A percentile compares a stretch with the other conserved stretches of the same genome.
Evolutionary conservation across 2,797 vertebrate species (phyloP).

Genomic region (Melanotaenia boesemani): DNA sequence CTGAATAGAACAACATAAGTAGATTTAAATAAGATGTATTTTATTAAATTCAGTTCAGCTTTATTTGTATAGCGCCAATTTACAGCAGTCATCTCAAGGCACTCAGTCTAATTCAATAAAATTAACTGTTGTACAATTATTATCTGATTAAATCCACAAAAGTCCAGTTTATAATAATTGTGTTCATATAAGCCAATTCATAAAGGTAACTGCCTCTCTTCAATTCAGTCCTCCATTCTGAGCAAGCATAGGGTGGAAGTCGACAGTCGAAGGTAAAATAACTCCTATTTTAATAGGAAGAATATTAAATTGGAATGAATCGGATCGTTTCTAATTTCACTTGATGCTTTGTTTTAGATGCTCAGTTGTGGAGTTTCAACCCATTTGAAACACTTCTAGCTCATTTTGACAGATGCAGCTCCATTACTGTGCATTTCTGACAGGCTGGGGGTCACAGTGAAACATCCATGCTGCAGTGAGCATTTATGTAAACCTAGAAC

Average conservation of each 20-base stretch:
- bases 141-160: too few species aligned
- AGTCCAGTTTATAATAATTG: too few species aligned
- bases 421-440: constrained; percentile 48
- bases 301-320: background rate
- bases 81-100: background rate
- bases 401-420: constrained; percentile 55
- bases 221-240: too few species aligned
- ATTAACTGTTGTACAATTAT: too few species aligned
- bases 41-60: background rate
- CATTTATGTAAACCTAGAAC: constrained; percentile 57
- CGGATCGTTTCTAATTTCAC: background rate
- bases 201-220: too few species aligned
- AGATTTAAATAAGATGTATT: background rate
- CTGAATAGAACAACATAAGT: background rate
- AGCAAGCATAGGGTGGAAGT: too few species aligned
- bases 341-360: background rate
- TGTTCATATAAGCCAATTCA: too few species aligned
- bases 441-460: constrained; percentile 49
- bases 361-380: constrained; percentile 10
- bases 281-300: too few species aligned
- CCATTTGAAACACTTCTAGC: constrained; percentile 27
- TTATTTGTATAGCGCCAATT: background rate
- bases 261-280: too few species aligned
- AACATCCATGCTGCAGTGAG: constrained; percentile 27
- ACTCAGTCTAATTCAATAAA: too few species aligned